phyloP scores from a whole-genome alignment of 2,113 vertebrate genomes.

The Carettochelys insculpta region DNA sequence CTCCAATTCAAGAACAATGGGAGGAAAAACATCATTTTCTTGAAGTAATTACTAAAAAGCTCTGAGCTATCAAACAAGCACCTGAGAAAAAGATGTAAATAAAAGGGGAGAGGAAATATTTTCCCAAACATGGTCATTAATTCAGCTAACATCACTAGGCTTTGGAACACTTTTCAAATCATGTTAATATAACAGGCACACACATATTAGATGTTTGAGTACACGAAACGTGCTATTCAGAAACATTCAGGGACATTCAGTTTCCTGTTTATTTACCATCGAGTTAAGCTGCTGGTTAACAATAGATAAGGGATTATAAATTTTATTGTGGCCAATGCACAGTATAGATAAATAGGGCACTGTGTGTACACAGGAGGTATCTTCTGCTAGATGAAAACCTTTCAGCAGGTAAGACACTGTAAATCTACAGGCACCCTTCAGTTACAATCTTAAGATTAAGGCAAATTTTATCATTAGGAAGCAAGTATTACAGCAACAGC shows the following conservation, averaged over 20 bases:
- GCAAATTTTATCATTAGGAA: rapidly evolving
- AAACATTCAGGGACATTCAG: neutral
- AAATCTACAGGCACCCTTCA: neutral
- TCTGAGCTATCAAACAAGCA: neutral
- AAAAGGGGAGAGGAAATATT: constrained; percentile 22
- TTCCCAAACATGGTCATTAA: constrained; percentile 35
- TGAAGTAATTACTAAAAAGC: neutral
- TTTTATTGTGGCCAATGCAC: neutral
- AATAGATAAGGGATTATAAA: neutral
- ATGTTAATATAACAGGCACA: constrained; percentile 41
- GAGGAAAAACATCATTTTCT: constrained; percentile 17
- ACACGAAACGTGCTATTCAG: constrained; percentile 37
- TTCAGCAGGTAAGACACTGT: neutral
- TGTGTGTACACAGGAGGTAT: neutral
- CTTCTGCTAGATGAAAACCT: neutral
- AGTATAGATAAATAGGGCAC: neutral
- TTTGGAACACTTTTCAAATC: constrained; percentile 28
- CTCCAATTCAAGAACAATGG: constrained; percentile 1
- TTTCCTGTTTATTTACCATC: neutral
- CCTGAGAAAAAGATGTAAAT: neutral
- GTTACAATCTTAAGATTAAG: neutral
- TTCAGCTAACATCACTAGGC: constrained; percentile 38
- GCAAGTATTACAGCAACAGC: neutral
- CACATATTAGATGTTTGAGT: constrained; percentile 62
- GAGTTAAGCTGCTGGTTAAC: neutral